These are phyloP conservation scores for Rosalia funebris DNA, from an alignment of 2,888 invertebrate species.

Conservation along the genomic window DNA sequence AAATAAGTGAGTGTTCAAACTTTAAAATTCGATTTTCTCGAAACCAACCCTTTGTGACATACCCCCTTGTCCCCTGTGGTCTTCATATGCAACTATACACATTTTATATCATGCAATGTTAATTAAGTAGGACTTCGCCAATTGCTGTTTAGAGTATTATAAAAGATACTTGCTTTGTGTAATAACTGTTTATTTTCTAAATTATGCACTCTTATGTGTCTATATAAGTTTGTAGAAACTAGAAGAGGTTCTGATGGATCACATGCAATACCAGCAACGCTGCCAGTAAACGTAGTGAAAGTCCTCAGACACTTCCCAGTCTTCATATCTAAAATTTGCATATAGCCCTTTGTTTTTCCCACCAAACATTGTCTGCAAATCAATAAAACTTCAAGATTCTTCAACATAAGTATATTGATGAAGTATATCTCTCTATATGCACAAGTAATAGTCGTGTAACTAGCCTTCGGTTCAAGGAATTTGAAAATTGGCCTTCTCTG, in stretches of 20 bases:
- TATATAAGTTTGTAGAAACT: slow-evolving; percentile 79
- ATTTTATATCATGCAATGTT: too few species aligned
- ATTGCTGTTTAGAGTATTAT: too few species aligned
- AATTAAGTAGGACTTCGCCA: too few species aligned
- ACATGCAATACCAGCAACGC: slow-evolving; percentile 79
- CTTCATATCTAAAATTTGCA: slow-evolving; percentile 86
- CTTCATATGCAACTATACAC: too few species aligned
- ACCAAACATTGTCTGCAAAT: slow-evolving; percentile 68
- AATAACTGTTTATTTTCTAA: slow-evolving; percentile 76
- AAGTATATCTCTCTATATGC: slow-evolving; percentile 71
- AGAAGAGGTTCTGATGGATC: slow-evolving; percentile 73
- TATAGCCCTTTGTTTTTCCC: slow-evolving; percentile 87
- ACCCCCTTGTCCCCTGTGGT: too few species aligned
- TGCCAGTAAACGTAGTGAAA: slow-evolving; percentile 87
- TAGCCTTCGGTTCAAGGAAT: slow-evolving; percentile 76
- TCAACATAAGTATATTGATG: too few species aligned
- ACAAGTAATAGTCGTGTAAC: slow-evolving; percentile 73
- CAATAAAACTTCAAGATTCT: too few species aligned
- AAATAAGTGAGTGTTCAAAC: too few species aligned
- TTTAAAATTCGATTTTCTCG: too few species aligned
- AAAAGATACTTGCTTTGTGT: slow-evolving; percentile 73
- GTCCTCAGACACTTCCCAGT: slow-evolving; percentile 76
- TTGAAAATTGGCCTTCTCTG: slow-evolving; percentile 83
- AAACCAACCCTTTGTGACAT: too few species aligned
- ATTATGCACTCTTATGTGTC: slow-evolving; percentile 83